These are phyloP conservation scores for Linhomoeus sp. DNA, from an alignment of 2,888 invertebrate genomes.

Conservation along the genomic window DNA sequence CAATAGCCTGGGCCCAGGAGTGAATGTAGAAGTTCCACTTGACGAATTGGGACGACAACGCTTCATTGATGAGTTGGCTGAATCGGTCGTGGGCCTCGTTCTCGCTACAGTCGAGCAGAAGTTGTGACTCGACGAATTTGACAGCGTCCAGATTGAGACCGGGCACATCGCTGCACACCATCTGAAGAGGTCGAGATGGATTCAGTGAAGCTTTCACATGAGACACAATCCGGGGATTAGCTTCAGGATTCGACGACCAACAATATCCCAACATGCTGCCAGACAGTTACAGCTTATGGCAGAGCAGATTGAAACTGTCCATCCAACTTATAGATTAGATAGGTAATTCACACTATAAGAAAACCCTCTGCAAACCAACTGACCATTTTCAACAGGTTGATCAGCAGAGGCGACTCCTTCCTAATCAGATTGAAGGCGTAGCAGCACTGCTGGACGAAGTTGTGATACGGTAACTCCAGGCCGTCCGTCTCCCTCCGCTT, in stretches of 20 bases:
- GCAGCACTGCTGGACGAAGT: slow-evolving; percentile 94
- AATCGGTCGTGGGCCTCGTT: slow-evolving; percentile 61
- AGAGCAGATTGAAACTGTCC: too few relatives aligned
- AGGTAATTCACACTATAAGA: too few relatives aligned
- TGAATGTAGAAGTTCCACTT: slow-evolving; percentile 96
- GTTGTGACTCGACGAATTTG: slow-evolving; percentile 66
- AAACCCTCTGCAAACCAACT: slow-evolving; percentile 28
- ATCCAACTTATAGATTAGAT: too few relatives aligned
- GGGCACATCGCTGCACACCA: slow-evolving; percentile 72
- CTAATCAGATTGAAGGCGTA: slow-evolving; percentile 87
- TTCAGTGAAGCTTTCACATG: too few relatives aligned
- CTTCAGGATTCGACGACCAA: too few relatives aligned
- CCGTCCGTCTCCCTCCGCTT: slow-evolving; percentile 3
- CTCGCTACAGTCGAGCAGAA: slow-evolving; percentile 69
- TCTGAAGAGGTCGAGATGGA: slow-evolving; percentile 39
- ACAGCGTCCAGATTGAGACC: slow-evolving; percentile 80
- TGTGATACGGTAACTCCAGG: slow-evolving; percentile 48
- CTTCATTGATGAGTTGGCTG: slow-evolving; percentile 63
- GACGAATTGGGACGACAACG: slow-evolving; percentile 43
- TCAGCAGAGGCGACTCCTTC: slow-evolving; percentile 64
- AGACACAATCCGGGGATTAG: too few relatives aligned
- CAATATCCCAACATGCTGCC: too few relatives aligned
- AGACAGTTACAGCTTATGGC: too few relatives aligned
- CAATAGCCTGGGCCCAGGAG: slow-evolving; percentile 62
- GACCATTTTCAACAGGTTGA: slow-evolving; percentile 73